Conservation (phyloP, 1,140 invertebrate genomes). For the Latrodectus geometricus region DNA sequence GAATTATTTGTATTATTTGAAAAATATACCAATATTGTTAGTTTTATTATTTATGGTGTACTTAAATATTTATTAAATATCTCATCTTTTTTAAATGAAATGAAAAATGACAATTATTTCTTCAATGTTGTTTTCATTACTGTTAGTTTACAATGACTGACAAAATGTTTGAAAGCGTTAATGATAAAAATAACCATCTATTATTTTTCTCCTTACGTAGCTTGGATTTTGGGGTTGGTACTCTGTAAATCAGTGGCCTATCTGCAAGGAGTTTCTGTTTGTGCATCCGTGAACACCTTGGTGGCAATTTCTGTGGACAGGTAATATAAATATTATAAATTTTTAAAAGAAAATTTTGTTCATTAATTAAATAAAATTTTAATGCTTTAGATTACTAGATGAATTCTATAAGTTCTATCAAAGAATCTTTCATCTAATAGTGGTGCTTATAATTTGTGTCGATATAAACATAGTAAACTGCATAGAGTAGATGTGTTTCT, state of each 20-base stretch:
- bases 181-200: too few species aligned
- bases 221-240: conserved; percentile 91
- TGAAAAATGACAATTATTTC: too few species aligned
- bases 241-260: conserved; percentile 96
- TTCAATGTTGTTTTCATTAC: too few species aligned
- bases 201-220: conserved; percentile 71
- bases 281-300: conserved; percentile 92
- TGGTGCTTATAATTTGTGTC: neutral
- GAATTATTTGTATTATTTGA: too few species aligned
- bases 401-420: neutral
- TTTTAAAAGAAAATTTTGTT: too few species aligned
- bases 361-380: too few species aligned
- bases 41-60: too few species aligned
- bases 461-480: neutral
- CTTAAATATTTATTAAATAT: too few species aligned
- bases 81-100: too few species aligned
- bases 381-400: neutral
- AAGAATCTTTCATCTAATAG: neutral
- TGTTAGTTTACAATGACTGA: too few species aligned
- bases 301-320: conserved; percentile 93
- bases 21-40: too few species aligned
- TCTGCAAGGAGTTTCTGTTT: conserved; percentile 92
- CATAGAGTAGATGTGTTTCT: neutral
- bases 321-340: conserved; percentile 65
- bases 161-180: too few species aligned